phyloP scores from a whole-genome alignment of 2,888 invertebrate species.

The Dicyrtoma fusca region DNA sequence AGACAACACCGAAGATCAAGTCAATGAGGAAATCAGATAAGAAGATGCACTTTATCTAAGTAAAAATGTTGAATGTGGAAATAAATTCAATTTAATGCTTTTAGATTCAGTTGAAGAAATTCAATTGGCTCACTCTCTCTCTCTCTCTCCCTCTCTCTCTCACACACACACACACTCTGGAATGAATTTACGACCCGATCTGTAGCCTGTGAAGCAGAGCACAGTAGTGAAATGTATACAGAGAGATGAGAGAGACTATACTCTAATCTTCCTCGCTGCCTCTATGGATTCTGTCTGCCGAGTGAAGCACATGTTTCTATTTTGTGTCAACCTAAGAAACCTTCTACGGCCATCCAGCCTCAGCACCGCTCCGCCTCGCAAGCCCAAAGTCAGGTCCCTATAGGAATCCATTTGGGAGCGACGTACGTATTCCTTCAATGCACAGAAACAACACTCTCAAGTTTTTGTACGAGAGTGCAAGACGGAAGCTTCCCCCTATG shows the following conservation, averaged over 20 bases:
- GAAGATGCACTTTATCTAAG: background rate
- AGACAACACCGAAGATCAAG: background rate
- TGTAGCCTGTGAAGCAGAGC: background rate
- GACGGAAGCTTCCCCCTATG: no score
- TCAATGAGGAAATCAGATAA: no score
- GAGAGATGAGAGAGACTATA: background rate
- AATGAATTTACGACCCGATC: conserved; percentile 7
- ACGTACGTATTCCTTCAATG: no score
- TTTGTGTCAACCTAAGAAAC: conserved; percentile 13
- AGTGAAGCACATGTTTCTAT: conserved; percentile 28
- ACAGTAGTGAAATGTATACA: background rate
- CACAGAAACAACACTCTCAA: no score
- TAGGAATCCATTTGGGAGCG: no score
- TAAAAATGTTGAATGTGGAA: background rate
- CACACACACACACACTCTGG: background rate
- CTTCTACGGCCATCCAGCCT: background rate
- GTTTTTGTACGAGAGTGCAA: no score
- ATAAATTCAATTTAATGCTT: background rate
- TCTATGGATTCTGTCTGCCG: conserved; percentile 8
- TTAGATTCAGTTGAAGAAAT: background rate
- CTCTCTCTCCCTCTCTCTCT: background rate
- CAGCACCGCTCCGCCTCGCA: no score
- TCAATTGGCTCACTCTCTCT: background rate
- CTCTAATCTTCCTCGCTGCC: conserved; percentile 1
- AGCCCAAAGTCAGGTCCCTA: no score